Conservation (phyloP, 2,888 invertebrate species). For the Xylophagus ater region DNA sequence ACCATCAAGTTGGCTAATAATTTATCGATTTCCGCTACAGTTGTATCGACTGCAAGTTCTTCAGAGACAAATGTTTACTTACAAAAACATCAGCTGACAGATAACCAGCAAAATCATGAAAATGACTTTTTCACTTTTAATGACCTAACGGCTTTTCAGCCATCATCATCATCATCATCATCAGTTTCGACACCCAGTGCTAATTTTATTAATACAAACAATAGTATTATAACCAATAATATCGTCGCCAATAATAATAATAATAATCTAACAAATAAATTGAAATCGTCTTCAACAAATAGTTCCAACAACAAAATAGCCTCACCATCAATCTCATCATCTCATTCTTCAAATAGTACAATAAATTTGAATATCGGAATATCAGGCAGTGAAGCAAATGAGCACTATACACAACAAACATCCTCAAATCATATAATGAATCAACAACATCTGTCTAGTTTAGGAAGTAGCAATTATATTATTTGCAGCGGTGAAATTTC, state of each 20-base stretch:
- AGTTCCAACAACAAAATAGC: conserved; percentile 13
- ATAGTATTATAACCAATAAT: too few relatives aligned
- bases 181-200: conserved; percentile 9
- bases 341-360: conserved; percentile 14
- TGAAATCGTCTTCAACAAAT: conserved; percentile 13
- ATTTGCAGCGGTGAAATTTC: conserved; percentile 6
- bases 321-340: conserved; percentile 13
- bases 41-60: conserved; percentile 18
- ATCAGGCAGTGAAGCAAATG: conserved; percentile 11
- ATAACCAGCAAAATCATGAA: conserved; percentile 11
- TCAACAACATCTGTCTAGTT: conserved; percentile 15
- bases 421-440: too few relatives aligned
- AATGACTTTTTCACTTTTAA: conserved; percentile 19
- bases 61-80: conserved; percentile 12
- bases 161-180: conserved; percentile 24
- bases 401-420: conserved; percentile 11
- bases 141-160: conserved; percentile 20
- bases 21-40: conserved; percentile 16
- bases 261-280: conserved; percentile 10
- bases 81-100: conserved; percentile 14
- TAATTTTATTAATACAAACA: conserved; percentile 14
- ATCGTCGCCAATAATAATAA: conserved; percentile 9
- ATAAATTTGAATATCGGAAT: conserved; percentile 15
- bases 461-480: conserved; percentile 9
- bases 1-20: too few relatives aligned